Evolutionary conservation across 92 coral and sea anemone genomes (phyloP).

Genomic region (Umimayanthus kanabou): DNA sequence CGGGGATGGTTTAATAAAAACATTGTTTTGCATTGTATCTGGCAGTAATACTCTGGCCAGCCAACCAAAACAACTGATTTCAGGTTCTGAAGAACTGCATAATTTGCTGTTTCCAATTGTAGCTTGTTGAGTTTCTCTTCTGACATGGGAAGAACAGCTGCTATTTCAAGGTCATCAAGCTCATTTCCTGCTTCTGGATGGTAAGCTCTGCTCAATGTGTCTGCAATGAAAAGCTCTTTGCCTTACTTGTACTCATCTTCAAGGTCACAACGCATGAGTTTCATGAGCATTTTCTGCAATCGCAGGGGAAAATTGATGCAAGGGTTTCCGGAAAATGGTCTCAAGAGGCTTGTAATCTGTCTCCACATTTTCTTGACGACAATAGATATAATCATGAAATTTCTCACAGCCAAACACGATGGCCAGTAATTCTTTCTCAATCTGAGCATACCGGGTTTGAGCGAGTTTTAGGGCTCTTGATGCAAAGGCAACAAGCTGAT

Average conservation of each 20-base stretch:
- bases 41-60: slow-evolving; percentile 39
- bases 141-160: slow-evolving; percentile 40
- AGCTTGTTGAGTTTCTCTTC: slow-evolving; percentile 37
- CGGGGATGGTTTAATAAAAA: too few species aligned
- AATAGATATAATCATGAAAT: too few species aligned
- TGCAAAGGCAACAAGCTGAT: slow-evolving; percentile 43
- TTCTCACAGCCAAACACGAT: neutral
- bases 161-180: too few species aligned
- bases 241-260: slow-evolving; percentile 26
- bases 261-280: slow-evolving; percentile 39
- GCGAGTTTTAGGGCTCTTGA: slow-evolving; percentile 14
- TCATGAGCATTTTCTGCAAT: too few species aligned
- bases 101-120: slow-evolving; percentile 28
- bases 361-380: slow-evolving; percentile 36
- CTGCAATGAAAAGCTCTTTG: too few species aligned
- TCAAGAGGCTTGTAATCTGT: too few species aligned
- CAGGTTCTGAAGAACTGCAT: slow-evolving; percentile 32
- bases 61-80: slow-evolving; percentile 33
- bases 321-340: slow-evolving; percentile 47
- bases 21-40: too few species aligned
- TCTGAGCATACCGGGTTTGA: too few species aligned
- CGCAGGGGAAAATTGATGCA: slow-evolving; percentile 44
- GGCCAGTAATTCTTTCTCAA: too few species aligned
- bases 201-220: slow-evolving; percentile 49
- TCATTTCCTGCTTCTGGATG: slow-evolving; percentile 38